Conservation (phyloP, 2,797 vertebrate species). For the Acipenser transmontanus region DNA sequence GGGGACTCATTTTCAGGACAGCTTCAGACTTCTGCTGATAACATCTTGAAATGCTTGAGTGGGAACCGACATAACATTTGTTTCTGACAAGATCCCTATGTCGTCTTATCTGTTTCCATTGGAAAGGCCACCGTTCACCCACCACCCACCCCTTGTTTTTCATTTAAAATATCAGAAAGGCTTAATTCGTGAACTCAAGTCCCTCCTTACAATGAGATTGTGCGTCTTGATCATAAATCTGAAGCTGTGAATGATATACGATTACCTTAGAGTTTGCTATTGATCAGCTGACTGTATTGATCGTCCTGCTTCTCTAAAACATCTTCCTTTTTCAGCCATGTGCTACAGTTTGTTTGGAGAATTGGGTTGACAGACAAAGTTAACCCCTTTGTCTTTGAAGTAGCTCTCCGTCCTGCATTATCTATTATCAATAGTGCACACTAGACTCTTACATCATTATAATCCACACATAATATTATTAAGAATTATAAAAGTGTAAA, state of each 20-base stretch:
- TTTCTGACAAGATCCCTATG: constrained; percentile 67
- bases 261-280: constrained; percentile 53
- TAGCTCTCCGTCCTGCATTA: no score
- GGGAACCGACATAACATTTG: constrained; percentile 64
- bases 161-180: constrained; percentile 48
- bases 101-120: constrained; percentile 68
- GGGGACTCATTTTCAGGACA: constrained; percentile 64
- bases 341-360: background rate
- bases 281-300: constrained; percentile 40
- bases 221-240: constrained; percentile 51
- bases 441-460: no score
- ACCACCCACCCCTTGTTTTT: constrained; percentile 30
- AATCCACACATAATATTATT: no score
- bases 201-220: constrained; percentile 46
- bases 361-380: no score
- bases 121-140: constrained; percentile 40
- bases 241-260: constrained; percentile 43
- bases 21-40: constrained; percentile 60
- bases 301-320: constrained; percentile 29
- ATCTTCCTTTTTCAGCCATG: constrained; percentile 15
- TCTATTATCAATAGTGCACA: no score
- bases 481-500: no score
- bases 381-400: no score
- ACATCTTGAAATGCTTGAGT: constrained; percentile 65
- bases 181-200: constrained; percentile 58